Percentiles rank a stretch among this genome's conserved stretches.
Evolutionary conservation across 2,888 invertebrate genomes (phyloP).

Genomic region (Digitonthophagus gazella): DNA sequence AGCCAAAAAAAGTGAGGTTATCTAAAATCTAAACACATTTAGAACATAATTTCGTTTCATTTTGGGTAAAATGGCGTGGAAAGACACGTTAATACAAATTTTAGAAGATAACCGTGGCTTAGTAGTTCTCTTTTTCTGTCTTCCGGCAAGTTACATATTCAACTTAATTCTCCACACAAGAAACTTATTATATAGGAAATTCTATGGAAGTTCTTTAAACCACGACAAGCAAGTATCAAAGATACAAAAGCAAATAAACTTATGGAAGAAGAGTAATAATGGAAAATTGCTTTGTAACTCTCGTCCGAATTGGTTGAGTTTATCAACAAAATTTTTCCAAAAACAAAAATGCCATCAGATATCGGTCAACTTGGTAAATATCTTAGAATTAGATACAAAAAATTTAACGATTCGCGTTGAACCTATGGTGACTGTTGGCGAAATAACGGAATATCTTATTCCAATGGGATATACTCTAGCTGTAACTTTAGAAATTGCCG

Average conservation of each 20-base stretch:
- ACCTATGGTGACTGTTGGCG: conserved; percentile 67
- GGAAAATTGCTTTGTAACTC: conserved; percentile 63
- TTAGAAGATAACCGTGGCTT: conserved; percentile 63
- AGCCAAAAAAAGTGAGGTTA: not conserved
- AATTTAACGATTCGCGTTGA: conserved; percentile 62
- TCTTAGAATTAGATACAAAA: conserved; percentile 58
- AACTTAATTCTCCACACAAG: conserved; percentile 51
- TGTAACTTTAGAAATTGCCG: conserved; percentile 66
- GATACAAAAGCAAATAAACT: conserved; percentile 56
- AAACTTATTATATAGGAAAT: conserved; percentile 46
- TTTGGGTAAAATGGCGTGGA: conserved; percentile 1
- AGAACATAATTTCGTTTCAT: not conserved
- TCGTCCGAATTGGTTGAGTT: conserved; percentile 67
- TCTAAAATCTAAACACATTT: not conserved
- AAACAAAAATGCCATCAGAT: conserved; percentile 64
- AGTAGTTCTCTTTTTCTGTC: conserved; percentile 63
- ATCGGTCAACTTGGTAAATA: conserved; percentile 62
- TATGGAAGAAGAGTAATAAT: conserved; percentile 56
- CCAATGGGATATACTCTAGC: conserved; percentile 66
- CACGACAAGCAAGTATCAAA: conserved; percentile 53
- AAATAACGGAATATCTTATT: conserved; percentile 62
- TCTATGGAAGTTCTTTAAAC: conserved; percentile 48
- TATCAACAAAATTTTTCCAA: conserved; percentile 66
- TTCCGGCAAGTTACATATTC: conserved; percentile 67
- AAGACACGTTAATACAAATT: conserved; percentile 50